Base-by-base conservation (phyloP, 2,888 invertebrate genomes). In the Calameuta idolon region DNA sequence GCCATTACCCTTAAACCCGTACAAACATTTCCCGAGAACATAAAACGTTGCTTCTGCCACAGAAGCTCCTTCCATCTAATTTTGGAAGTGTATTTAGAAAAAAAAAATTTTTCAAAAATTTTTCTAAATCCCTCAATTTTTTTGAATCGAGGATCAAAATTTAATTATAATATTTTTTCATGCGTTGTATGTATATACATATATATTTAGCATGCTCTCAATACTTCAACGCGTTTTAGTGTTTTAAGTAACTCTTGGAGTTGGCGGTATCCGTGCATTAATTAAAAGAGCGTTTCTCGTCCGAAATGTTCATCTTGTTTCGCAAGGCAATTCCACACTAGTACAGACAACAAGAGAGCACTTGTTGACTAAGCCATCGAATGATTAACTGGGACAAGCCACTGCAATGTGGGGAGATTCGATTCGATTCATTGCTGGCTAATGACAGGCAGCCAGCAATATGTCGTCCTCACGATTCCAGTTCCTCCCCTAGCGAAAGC, bases 381-480 rank as follows among this genome's bases (percentile, higher is more conserved):
- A 71, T 71, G 71, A 71, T 71, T 71, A 71, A 71, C 71, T 71
- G 71, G 71, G 33, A 71, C 71, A 71, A 69, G 71, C 71, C 71
- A 71, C 15, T 71, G 71, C 71, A 31, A 71, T 34, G 71, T 71
- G 71, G 71, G 71, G 71, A 74, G 74, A 74, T 74, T 37, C 34
- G 34, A 74, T 74, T 79, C 76, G 79, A 76, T 76, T 76, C 79
- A 74, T 69, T 74, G 76, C 76, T 68, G 69, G 79, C 79, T 79
- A 78, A 78, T 79, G 76, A 79, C 79, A 76, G 76, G 69, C 55
- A 79, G 79, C 76, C 79, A 79, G 76, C 79, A 76, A 79, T 79
- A 79, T 79, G 79, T 76, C 79, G 78, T 75, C 75, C 76, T 75
- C 75, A 31, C 55, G 75, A 74, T 77, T 35, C 69, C 55, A 23